These are phyloP conservation scores for Sibirionetta formosa DNA, from an alignment of 2,797 vertebrate genomes.

Conservation along the genomic window DNA sequence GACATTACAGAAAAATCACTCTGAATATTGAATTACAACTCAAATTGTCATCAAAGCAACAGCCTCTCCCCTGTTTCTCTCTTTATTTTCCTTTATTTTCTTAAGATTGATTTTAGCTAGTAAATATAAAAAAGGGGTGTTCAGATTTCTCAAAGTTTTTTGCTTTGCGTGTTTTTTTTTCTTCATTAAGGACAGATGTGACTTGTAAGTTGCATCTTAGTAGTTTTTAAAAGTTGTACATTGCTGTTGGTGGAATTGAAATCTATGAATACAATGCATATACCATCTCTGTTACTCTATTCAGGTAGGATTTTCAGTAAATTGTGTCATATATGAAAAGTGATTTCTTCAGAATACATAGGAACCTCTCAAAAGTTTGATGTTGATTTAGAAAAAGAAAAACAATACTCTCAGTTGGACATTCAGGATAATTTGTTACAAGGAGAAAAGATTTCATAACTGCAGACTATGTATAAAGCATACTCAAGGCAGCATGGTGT, in stretches of 20 bases:
- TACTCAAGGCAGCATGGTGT: background rate
- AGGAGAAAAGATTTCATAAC: background rate
- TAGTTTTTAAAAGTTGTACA: background rate
- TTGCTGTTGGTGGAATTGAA: background rate
- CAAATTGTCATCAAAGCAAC: background rate
- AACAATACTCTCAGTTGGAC: accelerated
- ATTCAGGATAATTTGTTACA: background rate
- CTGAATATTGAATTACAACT: background rate
- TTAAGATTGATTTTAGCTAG: background rate
- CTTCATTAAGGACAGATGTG: background rate
- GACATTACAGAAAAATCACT: background rate
- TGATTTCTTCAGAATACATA: background rate
- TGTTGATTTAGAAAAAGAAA: background rate
- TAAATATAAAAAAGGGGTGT: background rate
- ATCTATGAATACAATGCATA: background rate
- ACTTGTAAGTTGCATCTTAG: background rate
- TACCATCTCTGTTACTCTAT: background rate
- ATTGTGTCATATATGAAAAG: background rate
- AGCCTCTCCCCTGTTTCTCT: background rate
- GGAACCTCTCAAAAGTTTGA: background rate
- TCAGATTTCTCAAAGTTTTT: background rate
- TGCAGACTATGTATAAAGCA: background rate
- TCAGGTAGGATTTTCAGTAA: background rate
- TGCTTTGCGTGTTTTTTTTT: background rate
- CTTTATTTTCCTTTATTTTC: too few species aligned